These are phyloP conservation scores for Thereva nobilitata DNA, from an alignment of 2,888 invertebrate species.

Conservation along the genomic window DNA sequence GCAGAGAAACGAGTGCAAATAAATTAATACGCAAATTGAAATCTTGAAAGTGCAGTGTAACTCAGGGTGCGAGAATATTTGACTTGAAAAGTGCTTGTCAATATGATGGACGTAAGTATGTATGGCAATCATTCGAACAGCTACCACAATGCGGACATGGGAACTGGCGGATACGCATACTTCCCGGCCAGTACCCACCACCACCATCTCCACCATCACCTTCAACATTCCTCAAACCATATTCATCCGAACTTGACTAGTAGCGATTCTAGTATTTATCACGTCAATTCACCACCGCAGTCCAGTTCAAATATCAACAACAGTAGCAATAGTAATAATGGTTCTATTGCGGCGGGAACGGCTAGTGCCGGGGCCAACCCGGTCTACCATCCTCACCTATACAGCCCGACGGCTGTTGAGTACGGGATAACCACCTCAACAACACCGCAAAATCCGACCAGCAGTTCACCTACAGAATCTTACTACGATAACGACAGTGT, in stretches of 20 bases:
- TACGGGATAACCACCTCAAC: conserved; percentile 54
- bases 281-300: background rate
- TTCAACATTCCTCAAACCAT: conserved; percentile 43
- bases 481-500: conserved; percentile 57
- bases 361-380: conserved; percentile 19
- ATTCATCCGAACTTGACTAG: conserved; percentile 6
- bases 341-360: background rate
- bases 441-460: conserved; percentile 54
- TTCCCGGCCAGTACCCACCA: conserved; percentile 47
- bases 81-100: conserved; percentile 42
- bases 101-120: conserved; percentile 60
- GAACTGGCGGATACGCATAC: conserved; percentile 44
- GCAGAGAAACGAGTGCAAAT: background rate
- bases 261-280: conserved; percentile 6
- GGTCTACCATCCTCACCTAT: conserved; percentile 53
- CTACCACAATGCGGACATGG: conserved; percentile 50
- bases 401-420: conserved; percentile 58
- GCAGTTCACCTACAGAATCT: conserved; percentile 55
- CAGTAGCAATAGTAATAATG: conserved; percentile 14
- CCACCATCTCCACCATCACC: conserved; percentile 46
- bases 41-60: background rate
- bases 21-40: background rate
- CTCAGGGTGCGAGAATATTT: conserved; percentile 5
- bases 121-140: conserved; percentile 57
- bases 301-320: conserved; percentile 26